These are phyloP conservation scores for Tinea semifulvella DNA, from an alignment of 2,888 invertebrate species.

Conservation along the genomic window DNA sequence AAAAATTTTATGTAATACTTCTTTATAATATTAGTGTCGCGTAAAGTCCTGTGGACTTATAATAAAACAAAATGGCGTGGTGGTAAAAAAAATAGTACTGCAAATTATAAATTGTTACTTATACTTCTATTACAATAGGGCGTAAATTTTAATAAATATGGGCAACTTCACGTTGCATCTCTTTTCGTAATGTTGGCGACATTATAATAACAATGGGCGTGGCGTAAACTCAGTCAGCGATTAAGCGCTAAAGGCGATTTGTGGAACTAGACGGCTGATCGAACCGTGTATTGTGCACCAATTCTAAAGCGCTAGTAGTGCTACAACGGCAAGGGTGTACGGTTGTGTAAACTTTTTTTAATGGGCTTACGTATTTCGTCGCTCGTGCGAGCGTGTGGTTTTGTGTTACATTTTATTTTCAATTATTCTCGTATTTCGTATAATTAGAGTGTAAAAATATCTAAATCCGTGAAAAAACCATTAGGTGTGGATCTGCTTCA, in stretches of 20 bases:
- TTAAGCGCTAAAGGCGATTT: constrained; percentile 24
- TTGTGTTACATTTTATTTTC: constrained; percentile 23
- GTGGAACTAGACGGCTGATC: not conserved
- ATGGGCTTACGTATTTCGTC: constrained; percentile 47
- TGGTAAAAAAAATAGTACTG: too few species aligned
- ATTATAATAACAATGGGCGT: constrained; percentile 62
- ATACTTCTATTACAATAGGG: too few species aligned
- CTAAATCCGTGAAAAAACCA: not conserved
- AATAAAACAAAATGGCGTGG: too few species aligned
- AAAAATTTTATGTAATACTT: too few species aligned
- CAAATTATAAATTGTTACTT: too few species aligned
- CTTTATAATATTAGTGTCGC: too few species aligned
- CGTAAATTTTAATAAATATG: constrained; percentile 6
- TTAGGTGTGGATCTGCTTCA: not conserved
- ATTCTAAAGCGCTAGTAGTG: constrained; percentile 28
- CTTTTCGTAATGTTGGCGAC: constrained; percentile 58
- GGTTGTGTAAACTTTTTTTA: constrained; percentile 61
- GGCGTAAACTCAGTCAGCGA: constrained; percentile 22
- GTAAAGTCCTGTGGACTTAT: too few species aligned
- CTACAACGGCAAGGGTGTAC: constrained; percentile 22
- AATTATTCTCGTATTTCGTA: constrained; percentile 28
- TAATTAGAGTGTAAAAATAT: not conserved
- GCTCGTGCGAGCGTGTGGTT: constrained; percentile 23
- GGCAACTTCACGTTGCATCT: constrained; percentile 41
- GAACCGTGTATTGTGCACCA: not conserved